These are phyloP conservation scores for Alsophila aescularia DNA, from an alignment of 2,888 invertebrate species.

Conservation along the genomic window DNA sequence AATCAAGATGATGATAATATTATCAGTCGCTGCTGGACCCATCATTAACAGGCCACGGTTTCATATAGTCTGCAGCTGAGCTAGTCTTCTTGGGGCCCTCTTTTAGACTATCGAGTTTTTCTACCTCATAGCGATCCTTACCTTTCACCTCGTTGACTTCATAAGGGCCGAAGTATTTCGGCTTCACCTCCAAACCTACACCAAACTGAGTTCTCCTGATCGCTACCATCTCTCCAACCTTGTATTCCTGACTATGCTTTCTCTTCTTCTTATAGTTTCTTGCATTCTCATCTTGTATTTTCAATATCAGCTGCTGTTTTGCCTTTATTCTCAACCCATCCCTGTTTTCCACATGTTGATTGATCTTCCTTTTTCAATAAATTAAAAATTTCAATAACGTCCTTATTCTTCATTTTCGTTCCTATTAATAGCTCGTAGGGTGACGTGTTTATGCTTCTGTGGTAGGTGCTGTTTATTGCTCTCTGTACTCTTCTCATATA, in stretches of 20 bases:
- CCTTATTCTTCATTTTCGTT: constrained; percentile 27
- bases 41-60: not conserved
- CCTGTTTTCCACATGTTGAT: not conserved
- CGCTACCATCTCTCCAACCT: constrained; percentile 27
- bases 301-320: constrained; percentile 22
- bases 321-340: constrained; percentile 19
- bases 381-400: constrained; percentile 11
- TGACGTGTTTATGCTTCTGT: constrained; percentile 29
- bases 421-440: constrained; percentile 36
- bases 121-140: constrained; percentile 29
- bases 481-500: constrained; percentile 20
- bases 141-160: constrained; percentile 8
- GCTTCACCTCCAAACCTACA: constrained; percentile 20
- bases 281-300: constrained; percentile 24
- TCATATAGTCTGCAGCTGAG: constrained; percentile 5
- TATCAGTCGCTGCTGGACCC: no score
- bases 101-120: not conserved
- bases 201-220: constrained; percentile 35
- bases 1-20: no score
- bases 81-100: constrained; percentile 5
- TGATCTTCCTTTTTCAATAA: constrained; percentile 17
- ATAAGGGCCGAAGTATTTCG: constrained; percentile 29
- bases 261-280: constrained; percentile 14
- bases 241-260: constrained; percentile 14
- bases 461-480: constrained; percentile 10